Evolutionary conservation across 1,140 invertebrate species (phyloP).

Genomic region (Condylostylus longicornis): DNA sequence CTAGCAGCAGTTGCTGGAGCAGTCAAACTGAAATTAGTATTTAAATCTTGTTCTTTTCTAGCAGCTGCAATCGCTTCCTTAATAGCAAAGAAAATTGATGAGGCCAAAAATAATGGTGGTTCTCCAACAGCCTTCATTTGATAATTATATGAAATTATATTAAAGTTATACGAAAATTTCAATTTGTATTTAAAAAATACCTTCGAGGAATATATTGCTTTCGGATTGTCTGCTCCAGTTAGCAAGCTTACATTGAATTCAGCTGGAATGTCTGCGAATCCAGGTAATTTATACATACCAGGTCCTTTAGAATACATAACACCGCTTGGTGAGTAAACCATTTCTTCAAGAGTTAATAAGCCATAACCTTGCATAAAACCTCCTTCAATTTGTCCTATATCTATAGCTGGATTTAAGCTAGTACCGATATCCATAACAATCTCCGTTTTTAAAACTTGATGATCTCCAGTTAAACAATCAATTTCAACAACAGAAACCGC

Average conservation of each 20-base stretch:
- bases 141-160: background rate
- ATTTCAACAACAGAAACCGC: constrained; percentile 72
- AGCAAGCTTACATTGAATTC: constrained; percentile 88
- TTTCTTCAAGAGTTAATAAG: constrained; percentile 78
- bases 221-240: constrained; percentile 70
- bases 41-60: constrained; percentile 47
- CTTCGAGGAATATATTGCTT: constrained; percentile 90
- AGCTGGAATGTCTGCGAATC: constrained; percentile 73
- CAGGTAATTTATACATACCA: constrained; percentile 85
- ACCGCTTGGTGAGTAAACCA: constrained; percentile 71
- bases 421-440: constrained; percentile 90
- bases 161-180: background rate
- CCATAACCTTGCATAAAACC: constrained; percentile 89
- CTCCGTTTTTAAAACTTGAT: constrained; percentile 70
- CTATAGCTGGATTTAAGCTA: constrained; percentile 88
- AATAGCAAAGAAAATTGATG: constrained; percentile 78
- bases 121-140: constrained; percentile 68
- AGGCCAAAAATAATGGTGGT: constrained; percentile 80
- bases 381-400: constrained; percentile 92
- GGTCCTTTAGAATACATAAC: constrained; percentile 71
- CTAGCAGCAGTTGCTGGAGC: constrained; percentile 76
- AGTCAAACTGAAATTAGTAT: constrained; percentile 52
- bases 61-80: constrained; percentile 75
- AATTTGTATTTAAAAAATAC: constrained; percentile 31
- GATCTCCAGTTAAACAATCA: constrained; percentile 77